These are phyloP conservation scores for Hartigia nigra DNA, from an alignment of 2,888 invertebrate species.

Conservation along the genomic window DNA sequence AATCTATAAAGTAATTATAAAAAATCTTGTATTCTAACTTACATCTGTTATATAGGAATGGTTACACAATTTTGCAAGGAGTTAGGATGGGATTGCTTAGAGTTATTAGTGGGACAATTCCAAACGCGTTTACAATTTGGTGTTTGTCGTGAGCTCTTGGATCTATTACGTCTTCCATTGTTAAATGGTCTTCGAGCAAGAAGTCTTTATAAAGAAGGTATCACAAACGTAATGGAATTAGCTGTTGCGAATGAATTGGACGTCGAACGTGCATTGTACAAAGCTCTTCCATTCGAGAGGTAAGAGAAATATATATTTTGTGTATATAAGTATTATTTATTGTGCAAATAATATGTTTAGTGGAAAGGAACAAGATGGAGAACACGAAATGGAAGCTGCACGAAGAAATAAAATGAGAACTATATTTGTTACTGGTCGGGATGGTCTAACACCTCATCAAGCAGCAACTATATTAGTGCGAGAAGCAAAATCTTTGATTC, in stretches of 20 bases:
- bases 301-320: constrained; percentile 38
- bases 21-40: constrained; percentile 9
- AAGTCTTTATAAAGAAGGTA: constrained; percentile 83
- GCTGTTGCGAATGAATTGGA: constrained; percentile 78
- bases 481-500: constrained; percentile 79
- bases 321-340: not conserved
- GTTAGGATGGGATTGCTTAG: constrained; percentile 92
- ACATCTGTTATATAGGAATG: constrained; percentile 76
- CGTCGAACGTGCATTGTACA: constrained; percentile 82
- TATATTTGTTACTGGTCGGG: constrained; percentile 83
- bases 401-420: constrained; percentile 77
- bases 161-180: constrained; percentile 86
- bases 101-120: constrained; percentile 90
- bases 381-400: constrained; percentile 73
- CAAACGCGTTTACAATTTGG: constrained; percentile 95
- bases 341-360: constrained; percentile 54
- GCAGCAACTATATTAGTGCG: constrained; percentile 82
- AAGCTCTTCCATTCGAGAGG: constrained; percentile 87
- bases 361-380: constrained; percentile 78
- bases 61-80: constrained; percentile 95
- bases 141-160: constrained; percentile 90
- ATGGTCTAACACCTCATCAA: constrained; percentile 83
- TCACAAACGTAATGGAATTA: constrained; percentile 80
- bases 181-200: constrained; percentile 88
- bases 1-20: constrained; percentile 4